Base-by-base conservation (phyloP, 2,797 vertebrate species). In the Cossypha polioptera region DNA sequence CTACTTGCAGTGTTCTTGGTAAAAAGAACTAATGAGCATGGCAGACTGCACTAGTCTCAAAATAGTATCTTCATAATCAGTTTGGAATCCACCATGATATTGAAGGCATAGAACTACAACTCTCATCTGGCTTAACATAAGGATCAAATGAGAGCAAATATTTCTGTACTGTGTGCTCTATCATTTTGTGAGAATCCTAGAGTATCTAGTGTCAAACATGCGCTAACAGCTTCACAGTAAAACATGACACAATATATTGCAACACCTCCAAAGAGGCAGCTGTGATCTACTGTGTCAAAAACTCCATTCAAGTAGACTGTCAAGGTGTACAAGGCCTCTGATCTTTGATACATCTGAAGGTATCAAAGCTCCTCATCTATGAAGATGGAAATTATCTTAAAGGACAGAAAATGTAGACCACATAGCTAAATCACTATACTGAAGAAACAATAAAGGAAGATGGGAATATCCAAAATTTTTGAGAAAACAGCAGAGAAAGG, bases 261-360 rank as follows among this genome's bases (percentile, higher is more conserved):
- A 94, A 80, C 33, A 74, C 35, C 66, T 90, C 62, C 66, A 79
- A 83, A 88, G 92, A 67, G 36, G 50, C 75, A 91, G 84, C 33
- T 91, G 43, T 68, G 79, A 96, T 89, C 66, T 72, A 58, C 61
- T 22, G 19, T 58, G 75, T 80, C 87, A 95, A 88, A 95, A 88
- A 65, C 24, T 79, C 36, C 61, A 90, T 65, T 91, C 61, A 76
- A 43, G 61, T 7, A 67, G 65, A 26, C 13, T 65, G 61, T 62
- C 93, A 93, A 71, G 55, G 67, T 78, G 25, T 59, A 59, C 42
- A 63, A 83, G 79, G 45, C 16, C 78, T 79, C 79, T 80, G 67
- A 88, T 82, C 77, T 82, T 61, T 68, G 48, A 71, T 24, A 67
- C 16, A 75, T 40, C 36, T 88, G 28, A 81, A 91, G 4, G 3